A percentile compares a stretch with the other conserved stretches of the same genome.
Evolutionary conservation across 2,797 vertebrate species (phyloP).

Genomic region (Sphenopsis melanotis): DNA sequence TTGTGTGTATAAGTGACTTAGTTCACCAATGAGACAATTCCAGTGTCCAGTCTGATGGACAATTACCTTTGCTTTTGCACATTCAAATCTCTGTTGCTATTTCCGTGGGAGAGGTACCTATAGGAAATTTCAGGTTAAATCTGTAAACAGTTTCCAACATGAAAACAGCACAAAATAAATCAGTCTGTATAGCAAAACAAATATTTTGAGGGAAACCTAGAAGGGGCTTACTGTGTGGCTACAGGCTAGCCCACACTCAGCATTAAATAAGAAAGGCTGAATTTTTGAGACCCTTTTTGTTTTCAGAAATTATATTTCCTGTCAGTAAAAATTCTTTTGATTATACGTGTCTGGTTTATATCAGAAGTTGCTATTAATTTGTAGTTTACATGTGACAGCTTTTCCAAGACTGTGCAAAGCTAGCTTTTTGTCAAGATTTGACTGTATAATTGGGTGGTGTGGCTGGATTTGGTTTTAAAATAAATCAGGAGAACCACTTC

Average conservation of each 20-base stretch:
- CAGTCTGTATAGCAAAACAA: neutral
- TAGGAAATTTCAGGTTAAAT: neutral
- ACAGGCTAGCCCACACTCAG: neutral
- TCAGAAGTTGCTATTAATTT: neutral
- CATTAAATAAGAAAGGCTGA: neutral
- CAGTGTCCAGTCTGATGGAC: neutral
- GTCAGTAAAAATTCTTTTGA: neutral
- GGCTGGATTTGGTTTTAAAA: neutral
- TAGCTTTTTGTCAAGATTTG: neutral
- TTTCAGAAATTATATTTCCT: neutral
- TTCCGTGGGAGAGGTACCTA: neutral
- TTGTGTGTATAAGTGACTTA: neutral
- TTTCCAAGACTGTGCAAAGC: neutral
- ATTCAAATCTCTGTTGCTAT: neutral
- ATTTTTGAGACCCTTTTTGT: neutral
- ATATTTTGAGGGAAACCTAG: neutral
- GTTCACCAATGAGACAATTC: neutral
- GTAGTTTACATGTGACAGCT: neutral
- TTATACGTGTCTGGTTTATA: neutral
- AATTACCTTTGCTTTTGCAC: neutral
- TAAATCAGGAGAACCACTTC: neutral
- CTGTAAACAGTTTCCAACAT: neutral
- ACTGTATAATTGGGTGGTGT: neutral
- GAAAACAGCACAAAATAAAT: neutral
- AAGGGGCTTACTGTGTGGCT: neutral